Conservation (phyloP, 2,797 vertebrate genomes). For the Tiaroga cobitis region DNA sequence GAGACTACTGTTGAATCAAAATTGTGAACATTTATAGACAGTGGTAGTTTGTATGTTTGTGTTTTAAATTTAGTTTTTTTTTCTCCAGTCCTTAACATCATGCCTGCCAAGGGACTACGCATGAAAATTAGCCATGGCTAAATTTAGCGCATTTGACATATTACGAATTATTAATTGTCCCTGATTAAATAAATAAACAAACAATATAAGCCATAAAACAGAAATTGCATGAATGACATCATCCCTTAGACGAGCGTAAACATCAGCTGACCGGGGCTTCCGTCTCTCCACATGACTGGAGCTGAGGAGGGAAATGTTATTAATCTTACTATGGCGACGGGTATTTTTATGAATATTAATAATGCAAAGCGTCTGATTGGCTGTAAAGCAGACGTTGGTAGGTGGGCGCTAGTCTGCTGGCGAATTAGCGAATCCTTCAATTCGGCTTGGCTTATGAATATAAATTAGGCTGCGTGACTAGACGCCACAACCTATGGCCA, state of each 20-base stretch:
- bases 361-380: background rate
- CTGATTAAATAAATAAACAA: no score
- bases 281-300: conserved; percentile 69
- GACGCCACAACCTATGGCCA: conserved; percentile 1
- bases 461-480: background rate
- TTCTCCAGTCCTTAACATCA: no score
- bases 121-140: no score
- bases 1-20: background rate
- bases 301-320: conserved; percentile 46
- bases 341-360: background rate
- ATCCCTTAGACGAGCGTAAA: background rate
- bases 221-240: conserved; percentile 39
- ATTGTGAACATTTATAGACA: no score
- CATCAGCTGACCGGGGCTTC: conserved; percentile 71
- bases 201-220: conserved; percentile 56
- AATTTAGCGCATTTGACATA: no score
- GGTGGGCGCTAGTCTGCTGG: background rate
- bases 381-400: background rate
- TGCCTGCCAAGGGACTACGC: no score
- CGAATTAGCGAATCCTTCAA: background rate
- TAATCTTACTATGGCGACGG: conserved; percentile 20
- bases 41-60: no score
- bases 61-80: no score
- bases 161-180: no score
- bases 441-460: background rate